Percentiles rank a stretch among this genome's conserved stretches.
phyloP scores from a whole-genome alignment of 2,797 vertebrate genomes.

The Anomalospiza imberbis region DNA sequence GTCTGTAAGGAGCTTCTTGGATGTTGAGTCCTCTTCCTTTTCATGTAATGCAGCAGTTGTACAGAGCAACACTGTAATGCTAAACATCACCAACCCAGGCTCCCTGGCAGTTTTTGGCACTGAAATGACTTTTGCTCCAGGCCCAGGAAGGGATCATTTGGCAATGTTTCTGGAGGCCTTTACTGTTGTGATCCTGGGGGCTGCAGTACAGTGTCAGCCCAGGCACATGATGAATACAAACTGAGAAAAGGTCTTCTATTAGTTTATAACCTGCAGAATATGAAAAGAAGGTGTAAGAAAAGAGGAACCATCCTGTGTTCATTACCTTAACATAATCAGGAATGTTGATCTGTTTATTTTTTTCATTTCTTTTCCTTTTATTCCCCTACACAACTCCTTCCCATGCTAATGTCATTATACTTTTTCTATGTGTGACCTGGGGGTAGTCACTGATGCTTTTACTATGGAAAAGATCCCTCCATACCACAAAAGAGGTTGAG shows the following conservation, averaged over 20 bases:
- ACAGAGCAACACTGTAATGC: background rate
- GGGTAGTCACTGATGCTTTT: background rate
- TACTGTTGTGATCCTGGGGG: background rate
- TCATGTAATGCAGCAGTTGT: background rate
- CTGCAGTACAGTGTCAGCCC: background rate
- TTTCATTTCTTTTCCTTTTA: background rate
- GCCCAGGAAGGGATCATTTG: background rate
- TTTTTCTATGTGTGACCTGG: background rate
- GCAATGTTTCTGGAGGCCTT: background rate
- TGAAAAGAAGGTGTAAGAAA: no score
- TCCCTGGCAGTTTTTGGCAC: background rate
- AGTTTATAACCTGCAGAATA: background rate
- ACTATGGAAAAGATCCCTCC: background rate
- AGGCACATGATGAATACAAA: rapidly evolving
- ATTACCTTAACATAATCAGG: background rate
- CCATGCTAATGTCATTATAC: background rate
- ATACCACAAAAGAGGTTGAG: background rate
- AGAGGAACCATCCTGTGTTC: background rate
- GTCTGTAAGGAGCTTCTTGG: background rate
- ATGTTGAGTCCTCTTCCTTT: background rate
- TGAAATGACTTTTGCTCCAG: background rate
- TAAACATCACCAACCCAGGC: background rate
- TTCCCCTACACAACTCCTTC: background rate
- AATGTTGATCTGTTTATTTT: background rate
- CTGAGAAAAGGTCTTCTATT: background rate